phyloP scores from a whole-genome alignment of 2,797 vertebrate genomes.

The Anableps anableps region DNA sequence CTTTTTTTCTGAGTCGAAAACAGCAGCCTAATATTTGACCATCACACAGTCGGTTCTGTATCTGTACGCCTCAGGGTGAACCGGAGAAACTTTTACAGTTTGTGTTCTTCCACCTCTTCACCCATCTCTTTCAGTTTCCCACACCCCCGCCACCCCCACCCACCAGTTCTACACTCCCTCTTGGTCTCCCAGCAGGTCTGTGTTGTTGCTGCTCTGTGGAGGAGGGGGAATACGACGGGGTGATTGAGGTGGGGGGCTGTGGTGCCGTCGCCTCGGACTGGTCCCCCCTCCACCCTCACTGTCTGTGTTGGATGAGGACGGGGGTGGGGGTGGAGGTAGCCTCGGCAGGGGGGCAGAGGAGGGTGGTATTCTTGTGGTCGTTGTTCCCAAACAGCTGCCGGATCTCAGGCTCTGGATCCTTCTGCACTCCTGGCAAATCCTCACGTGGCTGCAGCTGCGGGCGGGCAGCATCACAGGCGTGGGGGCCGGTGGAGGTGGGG shows the following conservation, averaged over 20 bases:
- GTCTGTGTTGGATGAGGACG: conserved; percentile 83
- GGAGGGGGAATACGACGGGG: conserved; percentile 71
- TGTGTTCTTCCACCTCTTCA: not conserved
- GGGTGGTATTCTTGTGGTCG: conserved; percentile 74
- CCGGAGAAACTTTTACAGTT: conserved; percentile 21
- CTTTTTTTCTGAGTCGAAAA: conserved; percentile 11
- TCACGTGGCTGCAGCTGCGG: conserved; percentile 87
- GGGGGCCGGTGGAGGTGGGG: conserved; percentile 74
- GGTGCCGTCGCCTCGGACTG: conserved; percentile 81
- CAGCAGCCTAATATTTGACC: conserved; percentile 14
- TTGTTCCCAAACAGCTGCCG: conserved; percentile 63
- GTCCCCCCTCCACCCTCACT: conserved; percentile 81
- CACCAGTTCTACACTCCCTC: conserved; percentile 64
- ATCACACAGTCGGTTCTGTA: conserved; percentile 20
- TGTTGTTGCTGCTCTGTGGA: conserved; percentile 77
- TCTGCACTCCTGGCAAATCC: conserved; percentile 93
- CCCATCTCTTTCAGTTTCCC: conserved; percentile 34
- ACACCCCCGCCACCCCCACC: conserved; percentile 9
- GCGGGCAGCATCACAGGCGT: conserved; percentile 75
- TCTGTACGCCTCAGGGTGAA: conserved; percentile 28
- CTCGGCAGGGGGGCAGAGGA: conserved; percentile 74
- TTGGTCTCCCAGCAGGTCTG: conserved; percentile 80
- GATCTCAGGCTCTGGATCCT: conserved; percentile 89
- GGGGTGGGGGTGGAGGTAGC: conserved; percentile 77
- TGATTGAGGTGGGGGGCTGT: conserved; percentile 66